Evolutionary conservation across 2,797 vertebrate species (phyloP).

Genomic region (Pelochelys cantorii): DNA sequence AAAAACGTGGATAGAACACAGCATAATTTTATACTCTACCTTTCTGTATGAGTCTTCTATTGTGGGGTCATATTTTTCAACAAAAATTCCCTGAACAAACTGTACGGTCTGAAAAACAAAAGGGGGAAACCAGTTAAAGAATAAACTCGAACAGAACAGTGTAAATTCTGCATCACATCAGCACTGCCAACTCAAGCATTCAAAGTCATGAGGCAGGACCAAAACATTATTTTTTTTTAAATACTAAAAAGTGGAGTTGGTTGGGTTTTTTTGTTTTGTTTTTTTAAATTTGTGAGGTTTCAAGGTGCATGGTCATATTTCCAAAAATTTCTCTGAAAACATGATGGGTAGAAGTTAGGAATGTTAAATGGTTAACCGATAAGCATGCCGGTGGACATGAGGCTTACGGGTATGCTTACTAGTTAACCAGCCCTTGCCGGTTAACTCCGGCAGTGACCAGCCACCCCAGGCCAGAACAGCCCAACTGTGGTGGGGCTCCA

Average conservation of each 20-base stretch:
- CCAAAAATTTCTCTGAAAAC: neutral
- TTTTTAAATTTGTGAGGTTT: neutral
- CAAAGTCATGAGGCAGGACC: neutral
- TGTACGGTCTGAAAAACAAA: slow-evolving; percentile 92
- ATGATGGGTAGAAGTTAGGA: neutral
- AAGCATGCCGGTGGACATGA: too few species aligned
- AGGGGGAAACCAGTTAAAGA: neutral
- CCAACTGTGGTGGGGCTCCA: too few species aligned
- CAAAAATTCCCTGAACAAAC: slow-evolving; percentile 99
- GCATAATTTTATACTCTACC: slow-evolving; percentile 78
- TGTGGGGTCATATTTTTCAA: slow-evolving; percentile 99
- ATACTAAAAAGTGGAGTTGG: neutral
- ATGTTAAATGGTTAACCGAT: too few species aligned
- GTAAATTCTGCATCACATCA: neutral
- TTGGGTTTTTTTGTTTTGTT: accelerated
- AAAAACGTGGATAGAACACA: accelerated
- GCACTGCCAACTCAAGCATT: neutral
- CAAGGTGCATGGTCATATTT: accelerated
- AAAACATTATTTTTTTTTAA: neutral
- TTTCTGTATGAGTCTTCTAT: slow-evolving; percentile 99
- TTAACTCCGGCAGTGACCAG: too few species aligned
- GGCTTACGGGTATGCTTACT: too few species aligned
- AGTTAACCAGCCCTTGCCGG: too few species aligned
- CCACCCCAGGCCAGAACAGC: too few species aligned
- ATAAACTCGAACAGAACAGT: neutral